Evolutionary conservation across 2,888 invertebrate species (phyloP), one percentile per base, ranked within the genome.

Genomic region (Cantharis rustica): DNA sequence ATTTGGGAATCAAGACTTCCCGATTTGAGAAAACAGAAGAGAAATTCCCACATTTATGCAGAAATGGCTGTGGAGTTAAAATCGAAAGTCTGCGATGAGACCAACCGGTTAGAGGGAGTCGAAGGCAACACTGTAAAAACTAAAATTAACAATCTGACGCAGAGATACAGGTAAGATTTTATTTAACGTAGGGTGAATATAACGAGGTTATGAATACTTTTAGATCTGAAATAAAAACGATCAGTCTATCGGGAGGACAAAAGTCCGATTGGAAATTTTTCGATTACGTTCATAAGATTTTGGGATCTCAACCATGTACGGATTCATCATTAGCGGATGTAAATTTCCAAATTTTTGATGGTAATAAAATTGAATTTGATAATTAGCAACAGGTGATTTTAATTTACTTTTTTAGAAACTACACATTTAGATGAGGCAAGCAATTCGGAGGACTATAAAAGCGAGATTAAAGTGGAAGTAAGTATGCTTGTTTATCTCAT

Each of bases 161-260:
- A 69, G 17, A 69, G 69, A 69, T 69, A 31, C n/a, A 47, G 69
- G 69, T 69, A 31, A 15, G 16, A 23, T n/a, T 11, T 69, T 23
- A 13, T 9, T 1, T 9, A 61, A 13, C n/a, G n/a, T 9, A 61
- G 7, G 3, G n/a, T 7, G 2, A 13, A 61, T 61, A 7, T 13
- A 15, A 10, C 4, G 0, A 69, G 26, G 2, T 31, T 31, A 2
- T 10, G 10, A 13, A 5, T 23, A 23, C 23, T 23, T 31, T 69
- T 17, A 69, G 16, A 10, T 11, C 69, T 0, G 69, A 71, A 62
- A 71, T 20, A 62, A 71, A 71, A 61, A 20, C 71, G 1, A 62
- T 71, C 10, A 62, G 71, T 61, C 62, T 62, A 3, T 62, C 71
- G n/a, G 62, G 71, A n/a, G 71, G 71, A 9, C 17, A 47, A 17